Percentiles rank a stretch among this genome's conserved stretches.
These are phyloP conservation scores for Anguilla megastoma DNA, from an alignment of 2,797 vertebrate species.

Conservation along the genomic window DNA sequence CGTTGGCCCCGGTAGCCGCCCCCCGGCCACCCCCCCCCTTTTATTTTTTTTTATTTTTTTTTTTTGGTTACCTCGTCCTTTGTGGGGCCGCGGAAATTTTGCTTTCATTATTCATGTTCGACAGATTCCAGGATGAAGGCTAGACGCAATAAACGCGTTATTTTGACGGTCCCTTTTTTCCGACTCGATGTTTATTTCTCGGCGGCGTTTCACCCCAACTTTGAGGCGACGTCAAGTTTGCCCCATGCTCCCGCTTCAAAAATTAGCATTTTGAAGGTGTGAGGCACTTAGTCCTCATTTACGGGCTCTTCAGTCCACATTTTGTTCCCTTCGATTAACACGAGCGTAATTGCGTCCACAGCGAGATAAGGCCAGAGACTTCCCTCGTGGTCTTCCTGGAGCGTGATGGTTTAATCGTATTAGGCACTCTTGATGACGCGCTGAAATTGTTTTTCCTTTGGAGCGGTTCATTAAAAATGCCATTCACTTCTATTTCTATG, in stretches of 20 bases:
- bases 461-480: background rate
- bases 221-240: background rate
- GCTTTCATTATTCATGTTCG: constrained; percentile 67
- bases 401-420: background rate
- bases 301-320: background rate
- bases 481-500: background rate
- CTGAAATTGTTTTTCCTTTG: background rate
- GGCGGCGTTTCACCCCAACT: background rate
- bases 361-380: background rate
- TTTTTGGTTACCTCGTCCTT: constrained; percentile 44
- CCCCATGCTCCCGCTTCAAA: background rate
- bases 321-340: background rate
- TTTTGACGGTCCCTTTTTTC: background rate
- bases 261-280: background rate
- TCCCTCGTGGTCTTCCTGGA: background rate
- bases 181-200: background rate
- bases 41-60: background rate
- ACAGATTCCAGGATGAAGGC: constrained; percentile 61
- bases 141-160: constrained; percentile 60
- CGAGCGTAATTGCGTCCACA: background rate
- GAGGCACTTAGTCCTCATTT: background rate
- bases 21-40: constrained; percentile 46
- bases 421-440: background rate
- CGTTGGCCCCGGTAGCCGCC: constrained; percentile 20
- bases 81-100: constrained; percentile 62